These are phyloP conservation scores for Sturnira hondurensis DNA, from an alignment of 2,113 vertebrate species.

Conservation along the genomic window DNA sequence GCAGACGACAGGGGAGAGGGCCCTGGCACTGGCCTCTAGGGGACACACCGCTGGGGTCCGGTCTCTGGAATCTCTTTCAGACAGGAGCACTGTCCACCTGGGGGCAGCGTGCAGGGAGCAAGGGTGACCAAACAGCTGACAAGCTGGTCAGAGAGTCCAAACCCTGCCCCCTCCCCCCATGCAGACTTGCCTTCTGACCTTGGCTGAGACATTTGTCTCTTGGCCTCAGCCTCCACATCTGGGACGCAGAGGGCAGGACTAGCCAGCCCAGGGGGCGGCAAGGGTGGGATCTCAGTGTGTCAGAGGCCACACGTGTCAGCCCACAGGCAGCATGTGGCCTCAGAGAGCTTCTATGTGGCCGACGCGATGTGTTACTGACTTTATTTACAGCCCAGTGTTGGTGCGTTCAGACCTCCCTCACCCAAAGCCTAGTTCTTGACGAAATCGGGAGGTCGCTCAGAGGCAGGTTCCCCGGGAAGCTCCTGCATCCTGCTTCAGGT, in stretches of 20 bases:
- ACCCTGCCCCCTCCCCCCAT: not conserved
- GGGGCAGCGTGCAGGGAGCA: accelerated
- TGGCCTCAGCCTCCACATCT: not conserved
- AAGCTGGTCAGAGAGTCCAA: too few species aligned
- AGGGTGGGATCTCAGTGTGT: not conserved
- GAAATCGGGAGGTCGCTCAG: not conserved
- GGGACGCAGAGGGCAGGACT: not conserved
- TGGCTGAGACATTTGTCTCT: not conserved
- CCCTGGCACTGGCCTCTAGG: not conserved
- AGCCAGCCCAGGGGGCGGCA: not conserved
- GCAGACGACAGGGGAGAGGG: not conserved
- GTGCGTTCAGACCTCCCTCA: not conserved
- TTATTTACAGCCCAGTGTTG: not conserved
- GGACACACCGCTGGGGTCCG: not conserved
- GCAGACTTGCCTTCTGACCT: not conserved
- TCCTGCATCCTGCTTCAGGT: not conserved
- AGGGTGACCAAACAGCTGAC: not conserved
- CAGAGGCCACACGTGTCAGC: not conserved
- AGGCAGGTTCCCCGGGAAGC: not conserved
- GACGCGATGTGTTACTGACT: too few species aligned
- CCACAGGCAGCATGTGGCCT: accelerated
- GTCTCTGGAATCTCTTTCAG: not conserved
- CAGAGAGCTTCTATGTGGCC: not conserved
- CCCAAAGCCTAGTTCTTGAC: not conserved
- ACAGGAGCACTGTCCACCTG: not conserved